These are phyloP conservation scores for Torymus auratus DNA, from an alignment of 2,888 invertebrate genomes.

Conservation along the genomic window DNA sequence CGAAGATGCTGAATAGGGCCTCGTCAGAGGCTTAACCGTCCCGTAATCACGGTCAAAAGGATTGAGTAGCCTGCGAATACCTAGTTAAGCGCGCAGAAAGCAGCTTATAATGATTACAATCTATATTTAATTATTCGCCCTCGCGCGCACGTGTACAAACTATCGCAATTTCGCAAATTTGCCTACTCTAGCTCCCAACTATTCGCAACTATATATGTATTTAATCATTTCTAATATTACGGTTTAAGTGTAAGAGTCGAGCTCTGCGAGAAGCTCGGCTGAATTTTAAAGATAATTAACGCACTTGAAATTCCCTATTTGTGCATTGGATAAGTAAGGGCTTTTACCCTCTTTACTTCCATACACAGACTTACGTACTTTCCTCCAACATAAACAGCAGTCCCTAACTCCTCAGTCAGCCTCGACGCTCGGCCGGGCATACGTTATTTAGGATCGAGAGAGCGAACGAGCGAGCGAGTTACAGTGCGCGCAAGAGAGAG, in stretches of 20 bases:
- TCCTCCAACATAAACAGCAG: constrained; percentile 47
- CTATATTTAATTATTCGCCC: constrained; percentile 47
- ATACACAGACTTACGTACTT: constrained; percentile 39
- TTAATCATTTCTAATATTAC: not conserved
- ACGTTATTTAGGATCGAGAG: constrained; percentile 32
- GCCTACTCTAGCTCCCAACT: not conserved
- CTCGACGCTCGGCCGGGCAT: constrained; percentile 22
- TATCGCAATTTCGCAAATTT: constrained; percentile 2
- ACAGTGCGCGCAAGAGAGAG: constrained; percentile 41
- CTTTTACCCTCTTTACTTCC: constrained; percentile 46
- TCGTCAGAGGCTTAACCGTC: constrained; percentile 62
- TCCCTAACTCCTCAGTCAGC: constrained; percentile 40
- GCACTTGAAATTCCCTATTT: constrained; percentile 27
- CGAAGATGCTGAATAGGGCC: constrained; percentile 65
- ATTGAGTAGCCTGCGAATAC: constrained; percentile 53
- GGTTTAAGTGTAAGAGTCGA: not conserved
- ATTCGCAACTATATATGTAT: not conserved
- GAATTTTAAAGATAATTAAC: constrained; percentile 32
- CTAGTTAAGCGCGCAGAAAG: constrained; percentile 50
- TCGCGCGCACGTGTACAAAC: not conserved
- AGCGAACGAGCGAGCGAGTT: not conserved
- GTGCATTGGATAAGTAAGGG: constrained; percentile 42
- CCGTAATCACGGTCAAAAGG: constrained; percentile 57
- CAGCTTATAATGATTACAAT: constrained; percentile 50
- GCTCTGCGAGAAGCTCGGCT: not conserved